phyloP scores from a whole-genome alignment of 2,888 invertebrate species.

The Chrysolina oricalcia region DNA sequence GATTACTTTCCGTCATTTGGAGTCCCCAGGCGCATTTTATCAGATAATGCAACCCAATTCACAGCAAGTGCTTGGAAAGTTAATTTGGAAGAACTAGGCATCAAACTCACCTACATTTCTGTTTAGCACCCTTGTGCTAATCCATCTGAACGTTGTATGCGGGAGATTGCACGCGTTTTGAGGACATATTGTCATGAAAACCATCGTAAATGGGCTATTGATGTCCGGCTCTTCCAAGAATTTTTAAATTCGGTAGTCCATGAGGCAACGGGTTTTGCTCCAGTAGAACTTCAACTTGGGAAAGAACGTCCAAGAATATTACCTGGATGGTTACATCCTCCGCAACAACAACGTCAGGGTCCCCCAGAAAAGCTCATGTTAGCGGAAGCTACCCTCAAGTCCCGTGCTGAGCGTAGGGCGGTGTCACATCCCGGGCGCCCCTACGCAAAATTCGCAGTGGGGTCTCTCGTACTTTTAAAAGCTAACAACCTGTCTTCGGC shows the following conservation, averaged over 20 bases:
- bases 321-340: no score
- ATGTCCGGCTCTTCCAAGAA: background rate
- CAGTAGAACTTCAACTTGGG: constrained; percentile 37
- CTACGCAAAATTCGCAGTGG: no score
- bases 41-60: constrained; percentile 45
- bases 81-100: constrained; percentile 26
- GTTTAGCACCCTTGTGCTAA: constrained; percentile 56
- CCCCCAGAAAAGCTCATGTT: no score
- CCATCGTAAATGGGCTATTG: constrained; percentile 50
- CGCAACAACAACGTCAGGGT: no score
- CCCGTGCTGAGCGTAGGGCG: no score
- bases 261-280: constrained; percentile 50
- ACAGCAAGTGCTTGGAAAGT: constrained; percentile 44
- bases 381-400: no score
- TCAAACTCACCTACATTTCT: constrained; percentile 39
- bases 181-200: constrained; percentile 46
- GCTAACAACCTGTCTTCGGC: no score
- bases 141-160: constrained; percentile 55
- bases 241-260: constrained; percentile 35
- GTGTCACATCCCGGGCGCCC: no score
- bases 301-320: background rate
- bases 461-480: no score
- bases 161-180: no score
- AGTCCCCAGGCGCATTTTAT: constrained; percentile 33
- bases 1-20: constrained; percentile 31